phyloP scores from a whole-genome alignment of 2,797 vertebrate genomes.

The Balearica regulorum region DNA sequence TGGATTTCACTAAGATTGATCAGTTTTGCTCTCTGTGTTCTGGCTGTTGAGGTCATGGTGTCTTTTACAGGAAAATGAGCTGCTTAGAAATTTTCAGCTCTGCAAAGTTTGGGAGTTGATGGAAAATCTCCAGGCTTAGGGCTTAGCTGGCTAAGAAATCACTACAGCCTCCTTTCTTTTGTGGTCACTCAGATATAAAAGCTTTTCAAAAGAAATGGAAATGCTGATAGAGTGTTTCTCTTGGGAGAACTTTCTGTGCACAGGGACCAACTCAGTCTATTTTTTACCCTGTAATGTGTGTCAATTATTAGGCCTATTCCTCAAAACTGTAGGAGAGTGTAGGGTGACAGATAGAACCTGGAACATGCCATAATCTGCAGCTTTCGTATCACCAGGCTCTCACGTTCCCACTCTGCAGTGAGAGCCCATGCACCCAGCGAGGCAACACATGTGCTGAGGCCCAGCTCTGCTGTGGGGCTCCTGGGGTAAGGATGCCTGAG shows the following conservation, averaged over 20 bases:
- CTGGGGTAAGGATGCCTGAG: not conserved
- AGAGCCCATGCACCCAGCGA: fast-evolving
- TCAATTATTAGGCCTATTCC: not conserved
- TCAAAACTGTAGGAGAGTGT: not conserved
- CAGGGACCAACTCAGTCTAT: not conserved
- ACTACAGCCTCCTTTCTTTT: not conserved
- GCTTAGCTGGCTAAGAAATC: not conserved
- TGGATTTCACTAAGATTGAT: not conserved
- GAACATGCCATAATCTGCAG: not conserved
- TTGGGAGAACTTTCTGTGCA: not conserved
- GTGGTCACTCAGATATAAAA: not conserved
- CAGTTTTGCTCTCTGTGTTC: not conserved
- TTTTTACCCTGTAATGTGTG: not conserved
- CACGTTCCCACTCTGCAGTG: fast-evolving
- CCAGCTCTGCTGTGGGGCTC: not conserved
- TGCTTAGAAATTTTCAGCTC: not conserved
- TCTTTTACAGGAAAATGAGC: not conserved
- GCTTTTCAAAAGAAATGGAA: not conserved
- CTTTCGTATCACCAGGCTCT: fast-evolving
- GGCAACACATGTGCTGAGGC: fast-evolving
- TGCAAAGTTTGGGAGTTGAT: not conserved
- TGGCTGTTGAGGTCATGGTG: not conserved
- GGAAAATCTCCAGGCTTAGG: not conserved
- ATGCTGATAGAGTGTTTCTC: not conserved
- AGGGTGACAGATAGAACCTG: not conserved